phyloP scores from a whole-genome alignment of 1,140 invertebrate species.

The Penaeus indicus region DNA sequence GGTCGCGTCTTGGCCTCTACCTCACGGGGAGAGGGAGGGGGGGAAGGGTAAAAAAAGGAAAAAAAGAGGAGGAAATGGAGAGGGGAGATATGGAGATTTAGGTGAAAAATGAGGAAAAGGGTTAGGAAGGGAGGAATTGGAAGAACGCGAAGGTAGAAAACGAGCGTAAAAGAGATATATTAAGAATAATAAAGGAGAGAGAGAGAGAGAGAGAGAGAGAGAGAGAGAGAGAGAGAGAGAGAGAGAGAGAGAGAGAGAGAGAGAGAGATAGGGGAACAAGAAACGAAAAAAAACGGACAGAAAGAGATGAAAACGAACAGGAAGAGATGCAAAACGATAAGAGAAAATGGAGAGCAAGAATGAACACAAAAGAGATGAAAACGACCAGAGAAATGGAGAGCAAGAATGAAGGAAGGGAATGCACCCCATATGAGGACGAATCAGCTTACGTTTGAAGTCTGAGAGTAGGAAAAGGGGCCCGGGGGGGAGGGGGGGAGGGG shows the following conservation, averaged over 20 bases:
- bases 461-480: too few relatives aligned
- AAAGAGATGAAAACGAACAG: not conserved
- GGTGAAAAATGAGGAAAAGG: not conserved
- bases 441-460: too few relatives aligned
- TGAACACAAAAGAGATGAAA: not conserved
- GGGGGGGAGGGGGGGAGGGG: too few relatives aligned
- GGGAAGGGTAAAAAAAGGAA: not conserved
- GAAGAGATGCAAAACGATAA: not conserved
- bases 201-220: not conserved
- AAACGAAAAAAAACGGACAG: not conserved
- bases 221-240: slow-evolving; percentile 32
- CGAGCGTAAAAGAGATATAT: not conserved
- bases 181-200: not conserved
- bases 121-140: not conserved
- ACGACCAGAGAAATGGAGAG: not conserved
- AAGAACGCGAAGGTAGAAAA: not conserved
- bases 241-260: slow-evolving; percentile 32
- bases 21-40: not conserved
- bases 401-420: too few relatives aligned
- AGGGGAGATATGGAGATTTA: not conserved
- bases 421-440: too few relatives aligned
- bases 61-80: not conserved
- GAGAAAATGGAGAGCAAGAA: not conserved
- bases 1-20: too few relatives aligned
- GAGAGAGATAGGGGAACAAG: not conserved